Evolutionary conservation across 2,797 vertebrate genomes (phyloP).

Genomic region (Cyprinella venusta): DNA sequence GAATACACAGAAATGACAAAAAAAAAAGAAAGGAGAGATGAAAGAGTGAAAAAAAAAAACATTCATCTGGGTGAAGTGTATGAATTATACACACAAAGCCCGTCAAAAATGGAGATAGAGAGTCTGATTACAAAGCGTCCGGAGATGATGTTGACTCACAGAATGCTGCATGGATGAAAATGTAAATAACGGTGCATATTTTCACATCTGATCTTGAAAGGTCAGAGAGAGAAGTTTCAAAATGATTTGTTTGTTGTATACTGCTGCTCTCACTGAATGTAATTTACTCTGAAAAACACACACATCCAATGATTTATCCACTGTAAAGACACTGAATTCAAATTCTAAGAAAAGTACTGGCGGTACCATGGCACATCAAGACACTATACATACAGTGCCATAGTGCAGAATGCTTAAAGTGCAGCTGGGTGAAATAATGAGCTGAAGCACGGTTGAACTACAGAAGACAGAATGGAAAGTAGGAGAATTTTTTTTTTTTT

Average conservation of each 20-base stretch:
- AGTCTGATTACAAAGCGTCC: conserved; percentile 28
- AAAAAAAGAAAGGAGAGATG: not conserved
- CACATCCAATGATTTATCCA: not conserved
- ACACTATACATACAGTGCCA: not conserved
- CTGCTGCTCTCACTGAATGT: not conserved
- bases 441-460: not conserved
- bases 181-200: conserved; percentile 12
- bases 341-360: not conserved
- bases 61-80: conserved; percentile 2
- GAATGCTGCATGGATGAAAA: conserved; percentile 22
- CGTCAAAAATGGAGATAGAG: conserved; percentile 5
- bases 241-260: conserved; percentile 12
- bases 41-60: not conserved
- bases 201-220: conserved; percentile 34
- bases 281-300: conserved; percentile 6
- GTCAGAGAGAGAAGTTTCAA: conserved; percentile 26
- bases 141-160: conserved; percentile 27
- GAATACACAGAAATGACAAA: conserved; percentile 25
- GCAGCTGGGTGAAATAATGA: not conserved
- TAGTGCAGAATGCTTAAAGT: not conserved
- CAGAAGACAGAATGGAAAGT: not conserved
- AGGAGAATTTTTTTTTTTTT: conserved; percentile 8
- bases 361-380: not conserved
- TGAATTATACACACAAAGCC: conserved; percentile 19
- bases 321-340: not conserved